Evolutionary conservation across 2,797 vertebrate genomes (phyloP).

Genomic region (Pterois miles): DNA sequence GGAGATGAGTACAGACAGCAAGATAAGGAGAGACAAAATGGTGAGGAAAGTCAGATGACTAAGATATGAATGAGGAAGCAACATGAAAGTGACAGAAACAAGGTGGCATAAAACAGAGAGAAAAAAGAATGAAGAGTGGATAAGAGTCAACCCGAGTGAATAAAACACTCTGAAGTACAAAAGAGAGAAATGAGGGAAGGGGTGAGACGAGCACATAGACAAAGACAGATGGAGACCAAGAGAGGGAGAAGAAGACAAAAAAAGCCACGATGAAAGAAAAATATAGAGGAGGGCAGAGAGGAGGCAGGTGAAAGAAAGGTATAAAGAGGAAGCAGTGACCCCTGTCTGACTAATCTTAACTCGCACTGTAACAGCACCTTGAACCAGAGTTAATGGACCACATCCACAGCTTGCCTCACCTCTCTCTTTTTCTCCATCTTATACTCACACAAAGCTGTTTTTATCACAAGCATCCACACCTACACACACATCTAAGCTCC

Average conservation of each 20-base stretch:
- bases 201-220: not conserved
- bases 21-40: slow-evolving; percentile 18
- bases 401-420: slow-evolving; percentile 28
- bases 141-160: slow-evolving; percentile 15
- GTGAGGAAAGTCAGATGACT: not conserved
- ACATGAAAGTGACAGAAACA: not conserved
- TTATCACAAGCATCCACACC: not conserved
- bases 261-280: slow-evolving; percentile 22
- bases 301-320: slow-evolving; percentile 38
- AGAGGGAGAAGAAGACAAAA: slow-evolving; percentile 3
- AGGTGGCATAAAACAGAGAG: not conserved
- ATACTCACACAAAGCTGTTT: not conserved
- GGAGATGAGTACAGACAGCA: not conserved
- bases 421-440: slow-evolving; percentile 5
- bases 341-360: slow-evolving; percentile 57
- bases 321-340: slow-evolving; percentile 60
- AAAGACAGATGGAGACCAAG: slow-evolving; percentile 17
- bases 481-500: not conserved
- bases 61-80: not conserved
- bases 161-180: slow-evolving; percentile 4
- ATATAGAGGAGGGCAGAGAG: slow-evolving; percentile 3
- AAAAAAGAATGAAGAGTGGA: slow-evolving; percentile 3
- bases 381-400: slow-evolving; percentile 63
- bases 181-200: slow-evolving; percentile 16
- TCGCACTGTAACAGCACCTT: slow-evolving; percentile 46